Evolutionary conservation across 92 coral and sea anemone genomes (phyloP).

Genomic region (Virgularia gustaviana): DNA sequence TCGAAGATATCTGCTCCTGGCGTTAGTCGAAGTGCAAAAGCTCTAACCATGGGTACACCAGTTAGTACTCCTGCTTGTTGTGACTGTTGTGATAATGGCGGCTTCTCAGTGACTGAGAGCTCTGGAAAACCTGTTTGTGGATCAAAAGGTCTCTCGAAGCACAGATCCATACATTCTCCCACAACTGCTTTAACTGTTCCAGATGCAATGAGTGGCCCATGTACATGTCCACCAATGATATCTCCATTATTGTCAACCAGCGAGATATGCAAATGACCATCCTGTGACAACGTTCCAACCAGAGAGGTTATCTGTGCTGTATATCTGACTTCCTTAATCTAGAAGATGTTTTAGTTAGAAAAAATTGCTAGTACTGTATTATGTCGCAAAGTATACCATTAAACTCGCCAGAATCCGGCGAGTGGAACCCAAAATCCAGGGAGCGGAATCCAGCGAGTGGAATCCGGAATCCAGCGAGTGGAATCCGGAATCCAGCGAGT

Average conservation of each 20-base stretch:
- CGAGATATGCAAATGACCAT: constrained; percentile 24
- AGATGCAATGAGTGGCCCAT: constrained; percentile 27
- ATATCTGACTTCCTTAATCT: not conserved
- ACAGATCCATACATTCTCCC: constrained; percentile 9
- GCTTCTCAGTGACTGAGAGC: not conserved
- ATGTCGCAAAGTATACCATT: not conserved
- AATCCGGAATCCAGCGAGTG: no score
- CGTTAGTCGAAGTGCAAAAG: constrained; percentile 62
- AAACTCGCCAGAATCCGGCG: no score
- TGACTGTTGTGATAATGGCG: not conserved
- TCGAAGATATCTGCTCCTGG: constrained; percentile 77
- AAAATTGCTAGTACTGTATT: not conserved
- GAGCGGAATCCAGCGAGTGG: no score
- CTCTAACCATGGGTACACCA: not conserved
- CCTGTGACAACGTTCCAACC: constrained; percentile 18
- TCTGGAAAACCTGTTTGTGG: constrained; percentile 1
- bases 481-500: no score
- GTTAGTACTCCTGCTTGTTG: not conserved
- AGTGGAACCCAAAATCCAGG: no score
- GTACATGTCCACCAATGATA: constrained; percentile 12
- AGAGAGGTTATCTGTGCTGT: constrained; percentile 2
- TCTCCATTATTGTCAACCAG: not conserved
- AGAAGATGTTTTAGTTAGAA: not conserved
- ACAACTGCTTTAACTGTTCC: constrained; percentile 12
- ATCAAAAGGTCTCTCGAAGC: constrained; percentile 1